These are phyloP conservation scores for Azorinus chamasolen DNA, from an alignment of 2,888 invertebrate species.

Conservation along the genomic window DNA sequence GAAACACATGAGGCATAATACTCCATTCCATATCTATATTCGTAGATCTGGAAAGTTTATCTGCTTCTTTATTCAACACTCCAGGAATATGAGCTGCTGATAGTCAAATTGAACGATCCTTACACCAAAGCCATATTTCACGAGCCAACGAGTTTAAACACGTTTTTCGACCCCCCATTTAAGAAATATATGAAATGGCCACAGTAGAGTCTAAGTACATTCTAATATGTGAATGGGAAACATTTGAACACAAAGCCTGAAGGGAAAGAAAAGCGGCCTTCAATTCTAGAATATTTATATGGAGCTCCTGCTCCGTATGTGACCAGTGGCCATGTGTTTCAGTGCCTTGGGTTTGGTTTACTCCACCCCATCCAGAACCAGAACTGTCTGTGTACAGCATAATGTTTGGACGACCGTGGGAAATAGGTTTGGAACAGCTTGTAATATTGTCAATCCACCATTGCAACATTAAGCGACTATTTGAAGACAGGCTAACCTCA, in stretches of 20 bases:
- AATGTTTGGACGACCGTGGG: not conserved
- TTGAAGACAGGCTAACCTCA: not conserved
- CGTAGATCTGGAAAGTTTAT: slow-evolving; percentile 22
- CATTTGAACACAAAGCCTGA: slow-evolving; percentile 4
- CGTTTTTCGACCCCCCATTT: slow-evolving; percentile 34
- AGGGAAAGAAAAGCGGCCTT: slow-evolving; percentile 19
- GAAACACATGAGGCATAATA: slow-evolving; percentile 11
- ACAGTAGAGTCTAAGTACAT: slow-evolving; percentile 39
- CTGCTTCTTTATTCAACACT: slow-evolving; percentile 32
- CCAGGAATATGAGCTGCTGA: slow-evolving; percentile 45
- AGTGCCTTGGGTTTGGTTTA: not conserved
- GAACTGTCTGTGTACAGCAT: slow-evolving; percentile 30
- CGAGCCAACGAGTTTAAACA: slow-evolving; percentile 31
- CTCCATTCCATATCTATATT: slow-evolving; percentile 45
- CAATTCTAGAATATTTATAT: slow-evolving; percentile 27
- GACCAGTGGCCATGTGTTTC: slow-evolving; percentile 12
- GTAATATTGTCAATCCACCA: slow-evolving; percentile 53
- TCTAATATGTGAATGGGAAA: slow-evolving; percentile 26
- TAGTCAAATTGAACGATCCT: slow-evolving; percentile 39
- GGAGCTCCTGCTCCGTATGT: no score
- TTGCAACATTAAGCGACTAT: slow-evolving; percentile 17
- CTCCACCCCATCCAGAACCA: slow-evolving; percentile 21
- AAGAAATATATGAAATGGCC: slow-evolving; percentile 38
- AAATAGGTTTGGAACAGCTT: slow-evolving; percentile 11
- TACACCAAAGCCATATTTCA: slow-evolving; percentile 47